Conservation (phyloP, 2,113 vertebrate genomes). For the Panurus biarmicus region DNA sequence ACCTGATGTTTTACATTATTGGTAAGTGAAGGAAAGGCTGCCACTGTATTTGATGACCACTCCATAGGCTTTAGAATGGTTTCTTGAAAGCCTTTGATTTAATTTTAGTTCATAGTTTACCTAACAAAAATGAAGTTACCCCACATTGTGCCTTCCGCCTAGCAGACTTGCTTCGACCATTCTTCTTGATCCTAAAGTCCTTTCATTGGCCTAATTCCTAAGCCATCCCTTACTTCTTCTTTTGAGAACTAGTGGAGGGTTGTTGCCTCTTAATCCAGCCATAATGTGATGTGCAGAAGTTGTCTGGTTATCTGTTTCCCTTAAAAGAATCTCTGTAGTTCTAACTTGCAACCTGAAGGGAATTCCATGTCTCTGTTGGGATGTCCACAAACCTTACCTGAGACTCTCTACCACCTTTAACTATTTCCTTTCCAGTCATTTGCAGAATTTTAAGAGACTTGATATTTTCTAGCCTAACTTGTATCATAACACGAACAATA, state of each 20-base stretch:
- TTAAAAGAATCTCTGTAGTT: background rate
- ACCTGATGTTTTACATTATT: conserved; percentile 99
- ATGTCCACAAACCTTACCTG: background rate
- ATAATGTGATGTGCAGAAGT: background rate
- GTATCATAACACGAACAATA: background rate
- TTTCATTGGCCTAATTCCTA: background rate
- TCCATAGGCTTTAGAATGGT: background rate
- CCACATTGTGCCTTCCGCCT: background rate
- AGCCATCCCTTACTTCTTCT: background rate
- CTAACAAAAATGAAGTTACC: conserved; percentile 20
- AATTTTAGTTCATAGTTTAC: background rate
- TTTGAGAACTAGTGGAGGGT: background rate
- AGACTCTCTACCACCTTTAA: background rate
- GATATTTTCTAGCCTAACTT: conserved; percentile 2
- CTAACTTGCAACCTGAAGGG: background rate
- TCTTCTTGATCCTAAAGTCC: background rate
- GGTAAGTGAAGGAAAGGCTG: conserved; percentile 77
- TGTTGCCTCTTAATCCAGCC: background rate
- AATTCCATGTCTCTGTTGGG: background rate
- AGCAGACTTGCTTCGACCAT: background rate
- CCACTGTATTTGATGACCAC: background rate
- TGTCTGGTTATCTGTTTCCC: background rate
- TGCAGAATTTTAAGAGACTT: background rate
- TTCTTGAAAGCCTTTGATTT: background rate
- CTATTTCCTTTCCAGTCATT: background rate